These are phyloP conservation scores for Remorina albescens DNA, from an alignment of 2,797 vertebrate genomes.

Conservation along the genomic window DNA sequence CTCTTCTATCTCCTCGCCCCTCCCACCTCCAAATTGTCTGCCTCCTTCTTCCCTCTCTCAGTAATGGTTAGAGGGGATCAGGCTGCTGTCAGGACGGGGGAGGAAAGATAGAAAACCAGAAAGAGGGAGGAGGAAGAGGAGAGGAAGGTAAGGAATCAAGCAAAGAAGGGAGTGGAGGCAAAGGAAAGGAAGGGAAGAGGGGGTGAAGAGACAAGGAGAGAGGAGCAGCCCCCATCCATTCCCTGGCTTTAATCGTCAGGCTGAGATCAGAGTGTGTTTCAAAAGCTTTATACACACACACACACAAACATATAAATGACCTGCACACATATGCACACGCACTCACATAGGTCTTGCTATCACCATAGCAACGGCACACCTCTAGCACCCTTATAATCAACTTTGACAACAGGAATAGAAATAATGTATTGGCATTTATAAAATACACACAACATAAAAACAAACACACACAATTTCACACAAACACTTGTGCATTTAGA, in stretches of 20 bases:
- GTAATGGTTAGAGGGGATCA: conserved; percentile 8
- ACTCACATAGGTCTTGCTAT: conserved; percentile 59
- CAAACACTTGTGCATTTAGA: conserved; percentile 45
- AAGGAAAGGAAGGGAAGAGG: no score
- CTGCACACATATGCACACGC: conserved; percentile 20
- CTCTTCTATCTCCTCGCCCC: conserved; percentile 11
- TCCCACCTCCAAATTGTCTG: conserved; percentile 7
- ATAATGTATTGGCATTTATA: conserved; percentile 42
- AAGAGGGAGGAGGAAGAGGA: neutral
- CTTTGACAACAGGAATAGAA: conserved; percentile 62
- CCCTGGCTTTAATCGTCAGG: conserved; percentile 36
- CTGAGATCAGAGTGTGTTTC: conserved; percentile 39
- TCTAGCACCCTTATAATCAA: conserved; percentile 67
- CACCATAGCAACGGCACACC: conserved; percentile 75
- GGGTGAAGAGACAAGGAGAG: no score
- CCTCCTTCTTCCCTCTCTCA: conserved; percentile 13
- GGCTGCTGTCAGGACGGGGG: neutral
- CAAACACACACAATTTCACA: conserved; percentile 1
- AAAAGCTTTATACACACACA: conserved; percentile 30
- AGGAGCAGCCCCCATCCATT: neutral
- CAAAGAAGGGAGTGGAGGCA: no score
- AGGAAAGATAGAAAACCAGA: neutral
- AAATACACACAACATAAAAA: neutral
- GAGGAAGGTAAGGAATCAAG: no score
- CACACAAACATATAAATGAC: conserved; percentile 30